phyloP scores from a whole-genome alignment of 1,140 invertebrate species.

The Polyergus mexicanus region DNA sequence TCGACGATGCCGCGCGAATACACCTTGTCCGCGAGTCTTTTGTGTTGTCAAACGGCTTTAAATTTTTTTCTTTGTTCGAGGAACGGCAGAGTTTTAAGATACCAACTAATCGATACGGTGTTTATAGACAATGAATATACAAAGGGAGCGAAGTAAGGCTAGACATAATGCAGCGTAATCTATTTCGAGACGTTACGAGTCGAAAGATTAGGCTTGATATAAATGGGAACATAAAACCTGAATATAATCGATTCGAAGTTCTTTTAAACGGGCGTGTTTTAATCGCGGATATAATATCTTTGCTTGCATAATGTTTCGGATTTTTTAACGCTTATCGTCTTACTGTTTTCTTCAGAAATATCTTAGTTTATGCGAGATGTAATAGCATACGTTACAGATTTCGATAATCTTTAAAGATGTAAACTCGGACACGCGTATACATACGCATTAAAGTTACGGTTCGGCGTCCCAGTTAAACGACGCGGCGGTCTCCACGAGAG shows the following conservation, averaged over 20 bases:
- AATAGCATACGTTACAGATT: background rate
- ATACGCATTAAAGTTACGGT: constrained; percentile 62
- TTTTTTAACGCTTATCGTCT: background rate
- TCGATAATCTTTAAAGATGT: constrained; percentile 14
- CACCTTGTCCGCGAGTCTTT: constrained; percentile 65
- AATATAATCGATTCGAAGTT: constrained; percentile 3
- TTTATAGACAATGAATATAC: constrained; percentile 51
- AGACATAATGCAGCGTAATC: constrained; percentile 2
- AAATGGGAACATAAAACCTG: background rate
- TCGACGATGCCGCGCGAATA: constrained; percentile 73
- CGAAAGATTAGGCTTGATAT: background rate
- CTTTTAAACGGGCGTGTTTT: background rate
- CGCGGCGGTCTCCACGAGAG: constrained; percentile 69
- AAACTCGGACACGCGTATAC: constrained; percentile 10
- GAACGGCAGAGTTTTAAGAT: constrained; percentile 23
- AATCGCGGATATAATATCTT: background rate
- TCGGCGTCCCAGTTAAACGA: constrained; percentile 76
- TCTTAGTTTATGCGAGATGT: background rate
- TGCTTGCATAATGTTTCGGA: background rate
- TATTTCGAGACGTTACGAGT: constrained; percentile 13
- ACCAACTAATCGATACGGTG: constrained; percentile 46
- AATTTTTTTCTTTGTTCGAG: constrained; percentile 2
- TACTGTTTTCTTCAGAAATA: background rate
- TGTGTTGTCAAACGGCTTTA: constrained; percentile 48
- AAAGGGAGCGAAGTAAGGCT: background rate